A percentile compares a stretch with the other conserved stretches of the same genome.
phyloP scores from a whole-genome alignment of 2,113 vertebrate genomes.

The Elephas maximus region DNA sequence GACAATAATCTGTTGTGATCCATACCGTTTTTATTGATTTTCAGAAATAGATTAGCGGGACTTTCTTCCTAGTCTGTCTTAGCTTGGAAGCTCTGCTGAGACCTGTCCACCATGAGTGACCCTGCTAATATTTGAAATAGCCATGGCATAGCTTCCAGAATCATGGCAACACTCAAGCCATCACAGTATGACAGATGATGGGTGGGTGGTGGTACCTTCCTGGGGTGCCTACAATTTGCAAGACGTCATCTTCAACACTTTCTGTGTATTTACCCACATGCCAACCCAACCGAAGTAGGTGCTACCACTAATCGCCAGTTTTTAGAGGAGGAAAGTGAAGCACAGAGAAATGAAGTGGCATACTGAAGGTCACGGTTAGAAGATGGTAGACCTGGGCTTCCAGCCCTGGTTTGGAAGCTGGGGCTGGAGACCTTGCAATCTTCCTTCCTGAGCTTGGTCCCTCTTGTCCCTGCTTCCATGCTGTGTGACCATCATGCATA shows the following conservation, averaged over 20 bases:
- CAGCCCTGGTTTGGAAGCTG: neutral
- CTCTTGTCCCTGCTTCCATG: rapidly evolving
- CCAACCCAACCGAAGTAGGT: neutral
- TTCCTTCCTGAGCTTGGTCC: neutral
- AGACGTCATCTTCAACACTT: neutral
- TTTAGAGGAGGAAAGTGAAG: neutral
- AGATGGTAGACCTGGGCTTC: neutral
- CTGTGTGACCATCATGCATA: rapidly evolving
- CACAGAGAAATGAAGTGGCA: too few relatives aligned
- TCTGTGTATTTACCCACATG: neutral
- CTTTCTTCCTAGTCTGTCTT: too few relatives aligned
- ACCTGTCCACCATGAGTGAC: too few relatives aligned
- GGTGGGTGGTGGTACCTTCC: neutral
- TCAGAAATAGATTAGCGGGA: too few relatives aligned
- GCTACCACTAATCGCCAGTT: neutral
- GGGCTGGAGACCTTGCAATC: neutral
- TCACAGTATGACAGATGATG: too few relatives aligned
- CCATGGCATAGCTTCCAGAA: too few relatives aligned
- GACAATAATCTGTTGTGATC: too few relatives aligned
- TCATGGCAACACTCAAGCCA: too few relatives aligned
- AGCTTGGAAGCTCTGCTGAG: too few relatives aligned
- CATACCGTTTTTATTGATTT: too few relatives aligned
- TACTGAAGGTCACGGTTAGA: neutral
- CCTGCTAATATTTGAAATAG: too few relatives aligned
- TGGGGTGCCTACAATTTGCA: too few relatives aligned